Conservation (phyloP, 2,113 vertebrate species). For the Nothoprocta perdicaria region DNA sequence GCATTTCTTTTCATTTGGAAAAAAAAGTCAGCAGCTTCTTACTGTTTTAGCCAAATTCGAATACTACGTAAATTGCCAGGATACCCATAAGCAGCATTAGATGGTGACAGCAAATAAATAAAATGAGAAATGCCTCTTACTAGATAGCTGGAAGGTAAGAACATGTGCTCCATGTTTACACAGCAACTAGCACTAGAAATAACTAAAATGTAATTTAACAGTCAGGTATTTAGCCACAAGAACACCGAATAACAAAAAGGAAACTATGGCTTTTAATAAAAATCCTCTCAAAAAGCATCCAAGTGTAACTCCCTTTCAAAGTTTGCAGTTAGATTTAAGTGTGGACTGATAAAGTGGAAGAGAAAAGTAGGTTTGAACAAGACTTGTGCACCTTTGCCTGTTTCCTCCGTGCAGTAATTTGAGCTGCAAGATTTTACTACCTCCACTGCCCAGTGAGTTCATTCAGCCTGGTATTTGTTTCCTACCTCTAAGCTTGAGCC, state of each 20-base stretch:
- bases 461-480: background rate
- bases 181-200: background rate
- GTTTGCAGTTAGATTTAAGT: background rate
- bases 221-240: background rate
- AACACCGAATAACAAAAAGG: background rate
- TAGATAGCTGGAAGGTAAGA: background rate
- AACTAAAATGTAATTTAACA: rapidly evolving
- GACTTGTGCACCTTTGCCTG: background rate
- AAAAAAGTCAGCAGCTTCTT: background rate
- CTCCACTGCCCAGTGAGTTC: background rate
- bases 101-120: background rate
- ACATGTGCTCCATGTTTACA: background rate
- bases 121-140: background rate
- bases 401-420: background rate
- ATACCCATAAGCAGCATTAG: too few relatives aligned
- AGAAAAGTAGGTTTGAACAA: background rate
- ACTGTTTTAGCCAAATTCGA: constrained; percentile 9
- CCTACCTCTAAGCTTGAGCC: background rate
- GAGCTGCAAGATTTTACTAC: background rate
- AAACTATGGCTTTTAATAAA: background rate
- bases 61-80: background rate
- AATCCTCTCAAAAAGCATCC: background rate
- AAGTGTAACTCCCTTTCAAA: background rate
- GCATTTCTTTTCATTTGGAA: constrained; percentile 13
- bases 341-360: background rate